These are phyloP conservation scores for Zaprionus ghesquierei DNA, from an alignment of 1,140 invertebrate genomes.

Conservation along the genomic window DNA sequence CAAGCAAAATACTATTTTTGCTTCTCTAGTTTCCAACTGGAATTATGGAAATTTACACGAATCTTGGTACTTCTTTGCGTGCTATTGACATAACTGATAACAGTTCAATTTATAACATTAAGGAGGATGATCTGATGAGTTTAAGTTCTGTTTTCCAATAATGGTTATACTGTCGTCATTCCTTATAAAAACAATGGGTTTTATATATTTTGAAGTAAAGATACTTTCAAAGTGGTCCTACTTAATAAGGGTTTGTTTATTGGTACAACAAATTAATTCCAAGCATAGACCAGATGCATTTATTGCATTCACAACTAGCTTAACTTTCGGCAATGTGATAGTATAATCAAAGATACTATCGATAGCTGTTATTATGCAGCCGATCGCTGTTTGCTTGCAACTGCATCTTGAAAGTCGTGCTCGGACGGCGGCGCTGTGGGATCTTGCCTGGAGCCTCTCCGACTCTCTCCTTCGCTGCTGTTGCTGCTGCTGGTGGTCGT, in stretches of 20 bases:
- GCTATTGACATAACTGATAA: too few species aligned
- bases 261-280: background rate
- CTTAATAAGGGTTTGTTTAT: background rate
- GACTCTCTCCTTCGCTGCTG: background rate
- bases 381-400: background rate
- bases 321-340: background rate
- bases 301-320: background rate
- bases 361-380: background rate
- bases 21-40: too few species aligned
- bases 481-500: constrained; percentile 42
- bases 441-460: background rate
- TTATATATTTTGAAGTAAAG: too few species aligned
- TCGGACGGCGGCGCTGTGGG: background rate
- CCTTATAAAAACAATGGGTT: too few species aligned
- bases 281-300: background rate
- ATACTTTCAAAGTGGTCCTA: background rate
- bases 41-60: too few species aligned
- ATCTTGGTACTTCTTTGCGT: too few species aligned
- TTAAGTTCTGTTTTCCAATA: too few species aligned
- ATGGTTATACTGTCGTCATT: too few species aligned
- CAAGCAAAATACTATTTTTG: too few species aligned
- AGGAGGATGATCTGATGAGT: too few species aligned
- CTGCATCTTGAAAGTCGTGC: background rate
- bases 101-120: too few species aligned
- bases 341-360: background rate